These are phyloP conservation scores for Aspidoscelis tigris DNA, from an alignment of 2,113 vertebrate genomes.

Conservation along the genomic window DNA sequence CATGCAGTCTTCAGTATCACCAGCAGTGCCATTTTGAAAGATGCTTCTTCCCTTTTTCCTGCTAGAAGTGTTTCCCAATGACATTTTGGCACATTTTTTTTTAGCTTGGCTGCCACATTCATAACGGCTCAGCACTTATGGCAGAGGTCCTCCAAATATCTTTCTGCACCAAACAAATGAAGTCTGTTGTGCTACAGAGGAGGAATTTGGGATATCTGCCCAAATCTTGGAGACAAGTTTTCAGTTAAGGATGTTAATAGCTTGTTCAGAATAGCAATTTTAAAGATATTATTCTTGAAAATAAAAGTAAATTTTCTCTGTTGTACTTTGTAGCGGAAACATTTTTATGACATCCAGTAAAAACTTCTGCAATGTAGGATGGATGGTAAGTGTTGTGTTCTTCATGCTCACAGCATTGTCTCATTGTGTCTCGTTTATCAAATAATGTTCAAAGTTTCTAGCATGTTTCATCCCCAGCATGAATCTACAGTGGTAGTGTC, in stretches of 20 bases:
- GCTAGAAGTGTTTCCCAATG: not conserved
- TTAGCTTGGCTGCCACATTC: not conserved
- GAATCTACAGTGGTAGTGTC: not conserved
- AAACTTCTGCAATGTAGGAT: not conserved
- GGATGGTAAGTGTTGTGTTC: not conserved
- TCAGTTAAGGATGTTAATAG: not conserved
- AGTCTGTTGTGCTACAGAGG: not conserved
- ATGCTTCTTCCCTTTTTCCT: not conserved
- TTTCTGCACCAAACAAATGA: not conserved
- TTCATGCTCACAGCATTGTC: not conserved
- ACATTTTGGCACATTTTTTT: not conserved
- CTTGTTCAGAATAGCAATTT: not conserved
- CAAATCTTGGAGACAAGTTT: not conserved
- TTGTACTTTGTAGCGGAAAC: not conserved
- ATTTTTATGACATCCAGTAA: not conserved
- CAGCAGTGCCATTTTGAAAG: slow-evolving; percentile 26
- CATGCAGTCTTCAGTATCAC: not conserved
- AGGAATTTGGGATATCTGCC: not conserved
- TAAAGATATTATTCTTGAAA: not conserved
- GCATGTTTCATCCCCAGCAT: not conserved
- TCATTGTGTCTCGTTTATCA: not conserved
- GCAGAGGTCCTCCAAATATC: not conserved
- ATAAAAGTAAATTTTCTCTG: not conserved
- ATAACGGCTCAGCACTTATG: not conserved
- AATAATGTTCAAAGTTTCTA: not conserved